Conservation (phyloP, 2,113 vertebrate species). For the Leucopsar rothschildi region DNA sequence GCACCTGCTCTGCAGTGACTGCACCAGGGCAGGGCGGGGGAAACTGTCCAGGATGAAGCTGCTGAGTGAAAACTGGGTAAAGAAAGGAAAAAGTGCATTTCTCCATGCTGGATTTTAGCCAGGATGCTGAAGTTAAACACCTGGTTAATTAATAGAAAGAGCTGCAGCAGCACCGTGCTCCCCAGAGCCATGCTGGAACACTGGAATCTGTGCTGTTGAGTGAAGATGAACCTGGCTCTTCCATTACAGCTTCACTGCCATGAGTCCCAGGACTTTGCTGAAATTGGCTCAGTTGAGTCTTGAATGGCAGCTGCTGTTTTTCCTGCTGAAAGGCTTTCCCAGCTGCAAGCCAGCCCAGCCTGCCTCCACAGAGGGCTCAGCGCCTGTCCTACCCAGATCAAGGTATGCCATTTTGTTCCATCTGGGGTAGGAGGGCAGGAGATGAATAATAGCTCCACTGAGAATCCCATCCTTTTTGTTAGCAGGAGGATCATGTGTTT, state of each 20-base stretch:
- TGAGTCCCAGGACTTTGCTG: neutral
- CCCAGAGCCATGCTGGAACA: neutral
- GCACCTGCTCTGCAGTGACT: neutral
- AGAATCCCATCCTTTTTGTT: neutral
- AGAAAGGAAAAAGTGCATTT: neutral
- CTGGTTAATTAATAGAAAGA: neutral
- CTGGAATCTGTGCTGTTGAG: neutral
- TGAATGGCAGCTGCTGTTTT: neutral
- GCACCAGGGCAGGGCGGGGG: neutral
- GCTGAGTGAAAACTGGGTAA: neutral
- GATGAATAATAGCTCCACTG: neutral
- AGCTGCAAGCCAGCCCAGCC: neutral
- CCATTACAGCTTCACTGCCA: neutral
- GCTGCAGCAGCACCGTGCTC: neutral
- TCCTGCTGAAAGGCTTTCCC: neutral
- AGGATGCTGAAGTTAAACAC: neutral
- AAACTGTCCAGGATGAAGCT: neutral
- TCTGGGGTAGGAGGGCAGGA: neutral
- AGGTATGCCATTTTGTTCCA: neutral
- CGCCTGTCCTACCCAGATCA: fast-evolving
- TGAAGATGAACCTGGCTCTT: neutral
- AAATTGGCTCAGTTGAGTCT: neutral
- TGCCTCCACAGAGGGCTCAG: neutral
- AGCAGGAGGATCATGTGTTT: neutral
- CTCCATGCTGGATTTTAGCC: neutral